Percentiles rank a stretch among this genome's conserved stretches.
These are phyloP conservation scores for Poecilia wingei DNA, from an alignment of 2,797 vertebrate species.

Conservation along the genomic window DNA sequence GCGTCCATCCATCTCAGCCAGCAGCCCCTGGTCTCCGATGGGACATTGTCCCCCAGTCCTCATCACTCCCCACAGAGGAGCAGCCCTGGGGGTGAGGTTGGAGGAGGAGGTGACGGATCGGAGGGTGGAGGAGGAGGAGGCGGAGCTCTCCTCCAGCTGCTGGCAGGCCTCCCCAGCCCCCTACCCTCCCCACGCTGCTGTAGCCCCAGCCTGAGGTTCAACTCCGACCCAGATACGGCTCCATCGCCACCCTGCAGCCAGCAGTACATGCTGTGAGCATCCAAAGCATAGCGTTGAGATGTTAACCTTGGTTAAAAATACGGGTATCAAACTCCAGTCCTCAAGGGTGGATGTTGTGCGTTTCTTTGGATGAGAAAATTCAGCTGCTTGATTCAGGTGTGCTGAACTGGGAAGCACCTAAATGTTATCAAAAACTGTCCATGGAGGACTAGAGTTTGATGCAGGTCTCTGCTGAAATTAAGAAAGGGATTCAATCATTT, in stretches of 20 bases:
- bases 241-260: constrained; percentile 94
- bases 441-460: neutral
- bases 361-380: neutral
- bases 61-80: constrained; percentile 44
- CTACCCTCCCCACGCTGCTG: constrained; percentile 92
- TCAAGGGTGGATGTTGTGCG: neutral
- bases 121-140: constrained; percentile 74
- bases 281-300: neutral
- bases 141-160: constrained; percentile 84
- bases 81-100: constrained; percentile 36
- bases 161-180: constrained; percentile 90
- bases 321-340: neutral
- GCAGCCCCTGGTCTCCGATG: constrained; percentile 45
- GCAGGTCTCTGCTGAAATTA: neutral
- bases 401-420: neutral
- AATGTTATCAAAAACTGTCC: neutral
- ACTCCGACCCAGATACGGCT: constrained; percentile 89
- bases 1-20: constrained; percentile 30
- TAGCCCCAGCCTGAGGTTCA: constrained; percentile 93
- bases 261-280: constrained; percentile 72
- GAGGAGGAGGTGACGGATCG: constrained; percentile 13
- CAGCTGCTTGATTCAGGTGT: neutral
- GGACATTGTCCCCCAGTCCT: constrained; percentile 20
- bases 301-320: neutral
- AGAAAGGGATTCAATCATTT: neutral